Evolutionary conservation across 2,888 invertebrate species (phyloP).

Genomic region (Drosophila nigricruria): DNA sequence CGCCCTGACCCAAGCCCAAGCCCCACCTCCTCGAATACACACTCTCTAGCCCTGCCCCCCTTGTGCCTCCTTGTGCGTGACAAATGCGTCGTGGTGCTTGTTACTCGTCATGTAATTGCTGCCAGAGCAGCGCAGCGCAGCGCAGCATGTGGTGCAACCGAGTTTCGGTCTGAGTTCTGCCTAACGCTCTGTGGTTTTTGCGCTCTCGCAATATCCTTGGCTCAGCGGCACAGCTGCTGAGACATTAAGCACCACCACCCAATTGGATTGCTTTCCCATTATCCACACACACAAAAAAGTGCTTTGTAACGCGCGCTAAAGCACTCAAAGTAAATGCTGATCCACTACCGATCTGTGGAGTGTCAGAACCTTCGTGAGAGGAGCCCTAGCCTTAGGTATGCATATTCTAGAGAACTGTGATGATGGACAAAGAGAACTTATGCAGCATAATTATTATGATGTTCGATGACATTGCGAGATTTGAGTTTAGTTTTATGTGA

Average conservation of each 20-base stretch:
- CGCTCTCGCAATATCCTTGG: constrained; percentile 58
- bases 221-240: constrained; percentile 29
- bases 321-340: constrained; percentile 17
- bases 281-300: constrained; percentile 30
- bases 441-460: not conserved
- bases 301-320: constrained; percentile 33
- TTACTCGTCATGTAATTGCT: constrained; percentile 77
- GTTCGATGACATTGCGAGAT: not conserved
- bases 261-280: not conserved
- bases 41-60: constrained; percentile 11
- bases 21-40: not conserved
- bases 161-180: not conserved
- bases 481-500: too few species aligned
- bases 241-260: constrained; percentile 28
- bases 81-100: constrained; percentile 75
- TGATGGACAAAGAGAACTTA: constrained; percentile 30
- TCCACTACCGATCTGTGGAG: constrained; percentile 32
- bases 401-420: constrained; percentile 9
- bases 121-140: constrained; percentile 33
- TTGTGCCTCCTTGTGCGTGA: constrained; percentile 65
- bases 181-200: constrained; percentile 34
- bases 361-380: constrained; percentile 24
- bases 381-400: not conserved
- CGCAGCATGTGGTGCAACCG: constrained; percentile 64
- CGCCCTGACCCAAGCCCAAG: not conserved